These are phyloP conservation scores for Anisognathus igniventris DNA, from an alignment of 2,797 vertebrate species.

Conservation along the genomic window DNA sequence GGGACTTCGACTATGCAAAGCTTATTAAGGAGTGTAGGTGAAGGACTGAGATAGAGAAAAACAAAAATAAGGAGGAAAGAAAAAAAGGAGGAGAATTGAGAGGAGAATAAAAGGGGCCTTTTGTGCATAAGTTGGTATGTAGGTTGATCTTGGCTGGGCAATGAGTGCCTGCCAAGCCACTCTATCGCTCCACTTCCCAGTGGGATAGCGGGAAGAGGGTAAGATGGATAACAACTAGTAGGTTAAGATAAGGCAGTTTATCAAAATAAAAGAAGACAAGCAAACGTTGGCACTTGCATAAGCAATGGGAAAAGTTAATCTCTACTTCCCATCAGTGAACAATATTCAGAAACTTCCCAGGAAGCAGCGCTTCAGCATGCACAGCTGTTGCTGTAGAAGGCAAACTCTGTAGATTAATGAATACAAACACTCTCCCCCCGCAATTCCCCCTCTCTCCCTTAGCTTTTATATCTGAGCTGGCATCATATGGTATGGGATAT, in stretches of 20 bases:
- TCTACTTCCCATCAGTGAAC: background rate
- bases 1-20: background rate
- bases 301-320: background rate
- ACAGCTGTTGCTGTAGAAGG: background rate
- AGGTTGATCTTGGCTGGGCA: background rate
- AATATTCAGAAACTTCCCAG: background rate
- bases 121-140: background rate
- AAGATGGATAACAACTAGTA: background rate
- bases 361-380: background rate
- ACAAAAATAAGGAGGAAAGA: background rate
- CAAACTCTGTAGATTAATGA: background rate
- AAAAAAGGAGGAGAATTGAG: background rate
- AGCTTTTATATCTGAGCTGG: background rate
- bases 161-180: rapidly evolving
- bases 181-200: background rate
- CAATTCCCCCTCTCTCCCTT: background rate
- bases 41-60: background rate
- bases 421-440: rapidly evolving
- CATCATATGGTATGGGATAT: background rate
- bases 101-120: background rate
- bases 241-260: background rate
- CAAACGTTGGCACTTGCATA: background rate
- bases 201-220: too few relatives aligned
- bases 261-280: background rate
- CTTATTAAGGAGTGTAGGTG: background rate